Evolutionary conservation across 2,113 vertebrate species (phyloP), one percentile per base, ranked within the genome.

Genomic region (Canis aureus): DNA sequence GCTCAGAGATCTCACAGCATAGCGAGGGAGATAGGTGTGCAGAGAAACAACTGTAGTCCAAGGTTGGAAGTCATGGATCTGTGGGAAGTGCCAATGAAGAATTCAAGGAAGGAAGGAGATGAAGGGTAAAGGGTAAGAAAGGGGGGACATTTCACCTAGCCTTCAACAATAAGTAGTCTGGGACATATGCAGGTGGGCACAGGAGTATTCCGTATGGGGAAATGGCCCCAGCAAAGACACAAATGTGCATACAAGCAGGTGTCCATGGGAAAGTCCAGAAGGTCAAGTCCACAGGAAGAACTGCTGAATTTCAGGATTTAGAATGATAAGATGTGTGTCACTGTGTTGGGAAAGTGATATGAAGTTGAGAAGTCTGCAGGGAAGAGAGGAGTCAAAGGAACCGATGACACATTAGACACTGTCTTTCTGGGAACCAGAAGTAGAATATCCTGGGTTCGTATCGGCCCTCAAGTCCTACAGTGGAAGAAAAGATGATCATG

Each of bases 11-110:
- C 23, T 9, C 67, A 38, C 22, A 1, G 8, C 16, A 1, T 13
- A 57, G 3, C 8, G 0, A 0, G 32, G 57, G 32, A 35, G 3
- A 3, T 11, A n/a, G n/a, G 29, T 27, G 13, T 4, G 10, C 22
- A 4, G 55, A 49, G 66, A 20, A 5, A 0, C 3, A 43, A 16
- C 53, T n/a, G 2, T 3, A 3, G 2, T 49, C 22, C 59, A 8
- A 2, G 25, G 22, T 3, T 11, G 62, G n/a, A 17, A 51, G 22
- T 3, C 60, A 49, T 0, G 5, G 16, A 1, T 11, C 64, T 1
- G 1, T 2, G 23, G 53, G 27, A 66, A 10, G 11, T 11, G 79
- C 13, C 8, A 1, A 15, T 11, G 23, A 22, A 88, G 53, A 27
- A 49, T 20, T 51, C 16, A 3, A 27, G 51, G 29, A 2, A 11